These are phyloP conservation scores for Sesia apiformis DNA, from an alignment of 2,888 invertebrate genomes.

Conservation along the genomic window DNA sequence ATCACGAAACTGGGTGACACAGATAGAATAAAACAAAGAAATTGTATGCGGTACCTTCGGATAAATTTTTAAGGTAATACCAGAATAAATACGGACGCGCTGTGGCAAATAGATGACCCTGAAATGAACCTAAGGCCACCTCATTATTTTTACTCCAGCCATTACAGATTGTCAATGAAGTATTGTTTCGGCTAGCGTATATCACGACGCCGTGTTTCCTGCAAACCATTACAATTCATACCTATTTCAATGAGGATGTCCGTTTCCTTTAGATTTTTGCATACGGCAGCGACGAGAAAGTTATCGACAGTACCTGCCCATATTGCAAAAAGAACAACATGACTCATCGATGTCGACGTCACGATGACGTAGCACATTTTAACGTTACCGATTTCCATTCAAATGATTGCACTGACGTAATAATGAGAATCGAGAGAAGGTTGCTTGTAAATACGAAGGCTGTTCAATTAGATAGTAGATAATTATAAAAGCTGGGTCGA, in stretches of 20 bases:
- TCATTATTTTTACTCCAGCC: slow-evolving; percentile 3
- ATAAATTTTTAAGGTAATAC: background rate
- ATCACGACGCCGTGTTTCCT: slow-evolving; percentile 44
- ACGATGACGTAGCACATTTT: background rate
- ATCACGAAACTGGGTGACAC: background rate
- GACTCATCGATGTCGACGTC: background rate
- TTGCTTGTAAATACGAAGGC: slow-evolving; percentile 23
- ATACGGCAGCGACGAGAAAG: slow-evolving; percentile 33
- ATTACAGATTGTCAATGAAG: slow-evolving; percentile 25
- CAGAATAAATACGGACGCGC: background rate
- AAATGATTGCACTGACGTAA: background rate
- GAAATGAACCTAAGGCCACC: background rate
- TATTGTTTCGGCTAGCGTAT: slow-evolving; percentile 42
- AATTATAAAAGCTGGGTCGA: slow-evolving; percentile 18
- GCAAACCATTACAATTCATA: slow-evolving; percentile 31
- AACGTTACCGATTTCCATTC: background rate
- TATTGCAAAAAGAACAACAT: background rate
- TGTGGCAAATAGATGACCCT: slow-evolving; percentile 3
- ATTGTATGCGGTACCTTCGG: background rate
- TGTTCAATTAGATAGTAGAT: slow-evolving; percentile 13
- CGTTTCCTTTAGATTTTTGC: slow-evolving; percentile 46
- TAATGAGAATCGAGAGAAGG: slow-evolving; percentile 6
- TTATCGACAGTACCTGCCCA: slow-evolving; percentile 10
- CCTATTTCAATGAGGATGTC: slow-evolving; percentile 49
- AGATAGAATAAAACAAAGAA: background rate